Evolutionary conservation across 2,888 invertebrate species (phyloP).

Genomic region (Yponomeuta sedellus): DNA sequence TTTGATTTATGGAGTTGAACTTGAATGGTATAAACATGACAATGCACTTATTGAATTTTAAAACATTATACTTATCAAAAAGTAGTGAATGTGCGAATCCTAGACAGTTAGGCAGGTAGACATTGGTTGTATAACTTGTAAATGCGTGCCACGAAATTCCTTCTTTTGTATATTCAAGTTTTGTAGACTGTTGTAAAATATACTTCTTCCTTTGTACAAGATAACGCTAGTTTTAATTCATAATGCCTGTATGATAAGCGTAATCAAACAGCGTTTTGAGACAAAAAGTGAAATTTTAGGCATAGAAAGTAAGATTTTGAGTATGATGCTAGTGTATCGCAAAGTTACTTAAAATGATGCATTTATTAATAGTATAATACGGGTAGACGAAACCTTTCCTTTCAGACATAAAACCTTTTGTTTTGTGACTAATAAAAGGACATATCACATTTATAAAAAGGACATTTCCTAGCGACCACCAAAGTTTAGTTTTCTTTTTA

Average conservation of each 20-base stretch:
- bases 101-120: not conserved
- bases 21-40: not conserved
- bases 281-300: conserved; percentile 26
- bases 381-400: not conserved
- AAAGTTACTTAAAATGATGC: not conserved
- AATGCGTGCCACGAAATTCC: not conserved
- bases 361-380: not conserved
- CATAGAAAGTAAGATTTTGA: conserved; percentile 14
- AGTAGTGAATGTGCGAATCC: not conserved
- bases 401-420: not conserved
- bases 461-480: too few species aligned
- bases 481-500: too few species aligned
- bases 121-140: not conserved
- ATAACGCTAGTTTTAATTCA: not conserved
- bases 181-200: not conserved
- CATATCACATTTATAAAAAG: too few species aligned
- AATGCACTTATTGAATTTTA: not conserved
- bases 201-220: not conserved
- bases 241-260: not conserved
- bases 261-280: conserved; percentile 8
- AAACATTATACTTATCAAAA: not conserved
- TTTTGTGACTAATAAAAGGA: too few species aligned
- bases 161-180: not conserved
- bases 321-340: not conserved
- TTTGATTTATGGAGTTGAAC: not conserved